Base-by-base conservation (phyloP, 2,113 vertebrate genomes). In the Cyprinodon brontotheroides region DNA sequence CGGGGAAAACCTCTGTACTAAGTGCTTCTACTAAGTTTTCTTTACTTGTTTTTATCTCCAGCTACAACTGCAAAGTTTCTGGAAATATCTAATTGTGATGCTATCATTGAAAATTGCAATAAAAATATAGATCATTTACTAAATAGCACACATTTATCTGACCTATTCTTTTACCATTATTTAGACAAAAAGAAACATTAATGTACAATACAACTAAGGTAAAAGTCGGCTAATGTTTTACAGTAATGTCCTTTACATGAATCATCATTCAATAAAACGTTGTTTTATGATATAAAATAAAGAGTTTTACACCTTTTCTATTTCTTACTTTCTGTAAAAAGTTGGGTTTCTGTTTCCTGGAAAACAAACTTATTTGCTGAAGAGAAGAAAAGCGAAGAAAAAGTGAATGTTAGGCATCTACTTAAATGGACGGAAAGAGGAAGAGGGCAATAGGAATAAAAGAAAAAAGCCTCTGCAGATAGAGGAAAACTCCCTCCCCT, bases 281-380 rank as follows among this genome's bases (percentile, higher is more conserved):
- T 29, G 29, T 29, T 29, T 29, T 29, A 29, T 29, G 29, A 29
- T 29, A 29, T 29, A 29, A 29, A 29, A 2, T 29, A 79, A 80
- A 68, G 68, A 72, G 59, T 85, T 83, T 70, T 71, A 68, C 53
- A 74, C 61, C 57, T 77, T 6, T 78, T 65, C 64, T n/a, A 20
- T 66, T 75, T 72, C 40, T 13, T 29, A 1, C 11, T 53, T 81
- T 67, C 68, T 85, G 75, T 89, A 14, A 11, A 64, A 66, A 22
- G 84, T 78, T 50, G 87, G 88, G 81, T 65, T 80, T 83, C 75
- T 65, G 61, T 74, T 84, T 81, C 43, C 80, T 76, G 74, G 74
- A 70, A 61, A 65, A 75, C 47, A 79, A 70, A 71, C 68, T 86
- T 81, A 83, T 68, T 70, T 61, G 43, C 73, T 11, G 43, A 79